A percentile compares a stretch with the other conserved stretches of the same genome.
phyloP scores from a whole-genome alignment of 2,888 invertebrate species.

The Keiferia lycopersicella region DNA sequence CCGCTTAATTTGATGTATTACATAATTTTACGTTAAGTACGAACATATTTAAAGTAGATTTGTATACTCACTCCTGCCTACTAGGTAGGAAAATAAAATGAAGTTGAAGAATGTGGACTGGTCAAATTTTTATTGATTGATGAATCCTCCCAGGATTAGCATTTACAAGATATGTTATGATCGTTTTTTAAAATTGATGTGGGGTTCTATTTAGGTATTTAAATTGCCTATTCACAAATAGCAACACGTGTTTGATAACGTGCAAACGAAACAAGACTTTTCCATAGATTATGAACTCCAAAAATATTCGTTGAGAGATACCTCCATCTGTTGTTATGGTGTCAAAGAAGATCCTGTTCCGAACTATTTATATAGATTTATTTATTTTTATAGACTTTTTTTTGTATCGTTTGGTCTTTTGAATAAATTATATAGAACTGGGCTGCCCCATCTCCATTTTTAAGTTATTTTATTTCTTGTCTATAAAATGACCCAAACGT shows the following conservation, averaged over 20 bases:
- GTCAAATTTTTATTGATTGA: no score
- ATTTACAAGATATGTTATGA: no score
- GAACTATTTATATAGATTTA: conserved; percentile 10
- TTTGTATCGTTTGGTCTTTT: neutral
- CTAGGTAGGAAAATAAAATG: no score
- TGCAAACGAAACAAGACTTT: neutral
- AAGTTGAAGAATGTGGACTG: no score
- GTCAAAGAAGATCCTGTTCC: conserved; percentile 10
- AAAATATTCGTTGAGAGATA: neutral
- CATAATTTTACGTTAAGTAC: no score
- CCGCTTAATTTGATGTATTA: no score
- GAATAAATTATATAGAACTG: conserved; percentile 11
- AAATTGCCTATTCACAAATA: neutral
- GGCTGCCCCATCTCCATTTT: conserved; percentile 9
- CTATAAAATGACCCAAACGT: conserved; percentile 5
- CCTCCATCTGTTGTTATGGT: conserved; percentile 9
- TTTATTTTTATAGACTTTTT: no score
- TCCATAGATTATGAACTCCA: neutral
- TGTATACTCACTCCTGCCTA: no score
- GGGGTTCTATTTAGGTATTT: no score
- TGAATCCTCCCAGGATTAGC: no score
- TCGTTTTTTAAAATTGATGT: no score
- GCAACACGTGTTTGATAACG: neutral
- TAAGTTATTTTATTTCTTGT: conserved; percentile 16
- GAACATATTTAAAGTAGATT: no score